phyloP scores from a whole-genome alignment of 2,113 vertebrate species.

The Otocyon megalotis region DNA sequence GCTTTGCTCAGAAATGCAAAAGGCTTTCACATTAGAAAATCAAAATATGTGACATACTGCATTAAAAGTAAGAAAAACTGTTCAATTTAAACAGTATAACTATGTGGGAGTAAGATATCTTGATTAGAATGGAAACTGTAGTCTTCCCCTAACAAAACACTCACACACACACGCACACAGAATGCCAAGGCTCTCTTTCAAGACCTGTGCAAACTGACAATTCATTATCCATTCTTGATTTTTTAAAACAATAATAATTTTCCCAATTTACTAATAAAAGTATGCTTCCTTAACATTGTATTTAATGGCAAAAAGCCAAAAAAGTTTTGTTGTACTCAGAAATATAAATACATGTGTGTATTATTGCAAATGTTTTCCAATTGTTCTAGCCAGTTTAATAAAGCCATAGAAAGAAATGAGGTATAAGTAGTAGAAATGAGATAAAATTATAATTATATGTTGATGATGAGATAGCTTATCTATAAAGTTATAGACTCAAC shows the following conservation, averaged over 20 bases:
- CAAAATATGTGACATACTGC: not conserved
- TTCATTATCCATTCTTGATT: not conserved
- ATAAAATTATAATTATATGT: not conserved
- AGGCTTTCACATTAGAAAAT: not conserved
- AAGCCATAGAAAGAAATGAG: not conserved
- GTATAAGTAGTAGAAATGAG: not conserved
- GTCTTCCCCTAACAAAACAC: not conserved
- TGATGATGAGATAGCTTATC: not conserved
- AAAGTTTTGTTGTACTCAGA: not conserved
- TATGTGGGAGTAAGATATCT: not conserved
- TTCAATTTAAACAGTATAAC: not conserved
- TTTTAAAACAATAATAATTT: not conserved
- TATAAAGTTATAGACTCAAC: not conserved
- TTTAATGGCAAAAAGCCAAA: not conserved
- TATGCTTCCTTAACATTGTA: not conserved
- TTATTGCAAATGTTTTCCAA: not conserved
- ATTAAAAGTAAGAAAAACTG: not conserved
- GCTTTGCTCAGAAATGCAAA: not conserved
- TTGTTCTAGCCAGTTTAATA: not conserved
- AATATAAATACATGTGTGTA: not conserved
- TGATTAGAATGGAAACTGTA: rapidly evolving
- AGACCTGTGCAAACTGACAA: not conserved
- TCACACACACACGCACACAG: not conserved
- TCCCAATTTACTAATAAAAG: not conserved
- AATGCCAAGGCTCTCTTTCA: not conserved